Evolutionary conservation across 2,888 invertebrate species (phyloP).

Genomic region (Meandrusa payeni): DNA sequence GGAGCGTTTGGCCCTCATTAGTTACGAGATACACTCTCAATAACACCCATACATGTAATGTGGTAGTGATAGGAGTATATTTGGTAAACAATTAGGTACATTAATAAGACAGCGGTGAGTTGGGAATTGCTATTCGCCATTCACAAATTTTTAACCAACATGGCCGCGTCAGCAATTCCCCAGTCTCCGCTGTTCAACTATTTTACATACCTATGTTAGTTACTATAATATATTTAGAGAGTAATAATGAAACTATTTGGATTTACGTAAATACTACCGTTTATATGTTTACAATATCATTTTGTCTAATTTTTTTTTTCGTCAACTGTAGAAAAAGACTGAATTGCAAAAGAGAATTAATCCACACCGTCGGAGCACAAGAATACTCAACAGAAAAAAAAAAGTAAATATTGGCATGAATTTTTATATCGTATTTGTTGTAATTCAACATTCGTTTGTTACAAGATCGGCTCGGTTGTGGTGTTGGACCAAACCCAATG

Average conservation of each 20-base stretch:
- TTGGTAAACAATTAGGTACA: conserved; percentile 49
- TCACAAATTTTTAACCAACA: conserved; percentile 26
- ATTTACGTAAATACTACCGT: conserved; percentile 58
- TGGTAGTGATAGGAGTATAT: conserved; percentile 38
- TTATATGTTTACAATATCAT: conserved; percentile 49
- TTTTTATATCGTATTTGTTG: conserved; percentile 51
- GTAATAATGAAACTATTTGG: conserved; percentile 62
- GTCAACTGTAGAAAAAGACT: conserved; percentile 76
- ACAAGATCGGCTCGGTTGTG: conserved; percentile 63
- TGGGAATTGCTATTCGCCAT: conserved; percentile 39
- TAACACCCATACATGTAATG: conserved; percentile 36
- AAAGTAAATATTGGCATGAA: conserved; percentile 56
- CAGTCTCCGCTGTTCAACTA: conserved; percentile 58
- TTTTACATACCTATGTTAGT: conserved; percentile 79
- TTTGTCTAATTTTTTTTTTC: conserved; percentile 60
- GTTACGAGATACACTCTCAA: conserved; percentile 48
- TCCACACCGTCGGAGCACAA: conserved; percentile 62
- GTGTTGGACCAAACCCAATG: conserved; percentile 64
- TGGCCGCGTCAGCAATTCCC: conserved; percentile 40
- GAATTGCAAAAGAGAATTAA: conserved; percentile 58
- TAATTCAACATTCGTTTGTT: conserved; percentile 36
- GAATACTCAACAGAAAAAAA: conserved; percentile 65
- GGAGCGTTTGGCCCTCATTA: conserved; percentile 39
- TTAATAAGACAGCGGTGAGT: conserved; percentile 45
- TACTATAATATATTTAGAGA: conserved; percentile 64